phyloP scores from a whole-genome alignment of 2,797 vertebrate species.

The Paramormyrops hopkinsi region DNA sequence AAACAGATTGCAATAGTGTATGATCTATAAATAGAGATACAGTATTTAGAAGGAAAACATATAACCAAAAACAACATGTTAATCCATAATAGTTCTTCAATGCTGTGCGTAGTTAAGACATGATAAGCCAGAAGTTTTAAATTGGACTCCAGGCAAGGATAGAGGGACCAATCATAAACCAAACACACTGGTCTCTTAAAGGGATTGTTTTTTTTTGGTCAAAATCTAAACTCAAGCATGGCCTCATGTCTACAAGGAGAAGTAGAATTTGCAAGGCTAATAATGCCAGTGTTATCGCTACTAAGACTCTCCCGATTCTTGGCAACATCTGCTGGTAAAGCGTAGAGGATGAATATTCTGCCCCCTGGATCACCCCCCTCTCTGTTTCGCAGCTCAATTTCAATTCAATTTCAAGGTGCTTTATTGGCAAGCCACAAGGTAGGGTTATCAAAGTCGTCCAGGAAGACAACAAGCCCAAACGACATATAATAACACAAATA shows the following conservation, averaged over 20 bases:
- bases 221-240: not conserved
- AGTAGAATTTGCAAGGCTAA: not conserved
- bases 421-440: not conserved
- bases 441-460: not conserved
- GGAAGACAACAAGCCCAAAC: not conserved
- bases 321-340: not conserved
- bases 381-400: constrained; percentile 2
- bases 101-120: not conserved
- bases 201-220: not conserved
- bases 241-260: not conserved
- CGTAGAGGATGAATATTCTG: not conserved
- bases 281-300: not conserved
- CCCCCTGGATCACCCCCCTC: not conserved
- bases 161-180: not conserved
- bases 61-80: not conserved
- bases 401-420: constrained; percentile 14
- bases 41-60: not conserved
- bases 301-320: not conserved
- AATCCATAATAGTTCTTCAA: not conserved
- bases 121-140: not conserved
- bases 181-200: not conserved
- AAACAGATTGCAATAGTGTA: not conserved
- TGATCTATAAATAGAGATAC: not conserved
- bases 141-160: not conserved
- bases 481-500: not conserved